Conservation (phyloP, 2,113 vertebrate genomes). For the Mormyrus lacerda region DNA sequence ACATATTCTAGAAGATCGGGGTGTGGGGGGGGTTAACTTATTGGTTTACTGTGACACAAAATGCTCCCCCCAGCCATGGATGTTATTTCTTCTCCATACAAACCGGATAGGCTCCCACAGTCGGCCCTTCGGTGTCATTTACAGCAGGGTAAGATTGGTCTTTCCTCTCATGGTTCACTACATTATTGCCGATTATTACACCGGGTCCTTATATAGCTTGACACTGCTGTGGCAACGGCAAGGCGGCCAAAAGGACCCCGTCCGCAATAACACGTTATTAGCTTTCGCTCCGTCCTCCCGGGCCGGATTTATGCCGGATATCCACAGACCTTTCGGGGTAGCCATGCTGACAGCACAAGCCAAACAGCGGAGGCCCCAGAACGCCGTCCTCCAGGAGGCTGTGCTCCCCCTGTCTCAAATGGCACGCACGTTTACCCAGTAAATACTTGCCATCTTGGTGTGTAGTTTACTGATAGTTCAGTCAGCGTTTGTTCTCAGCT, state of each 20-base stretch:
- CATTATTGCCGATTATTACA: conserved; percentile 71
- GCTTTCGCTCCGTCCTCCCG: conserved; percentile 61
- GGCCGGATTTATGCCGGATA: conserved; percentile 69
- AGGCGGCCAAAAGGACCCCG: conserved; percentile 56
- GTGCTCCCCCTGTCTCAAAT: background rate
- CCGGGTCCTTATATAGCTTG: conserved; percentile 56
- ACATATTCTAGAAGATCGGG: background rate
- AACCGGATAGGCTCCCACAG: conserved; percentile 13
- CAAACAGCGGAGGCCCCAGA: background rate
- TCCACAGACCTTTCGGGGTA: conserved; percentile 62
- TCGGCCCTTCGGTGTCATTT: conserved; percentile 50
- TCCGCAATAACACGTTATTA: conserved; percentile 74
- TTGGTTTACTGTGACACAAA: conserved; percentile 10
- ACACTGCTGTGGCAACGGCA: conserved; percentile 61
- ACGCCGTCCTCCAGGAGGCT: background rate
- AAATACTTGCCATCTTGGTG: background rate
- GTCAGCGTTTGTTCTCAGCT: background rate
- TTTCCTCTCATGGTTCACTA: conserved; percentile 54
- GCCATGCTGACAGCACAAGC: conserved; percentile 22
- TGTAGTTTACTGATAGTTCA: background rate
- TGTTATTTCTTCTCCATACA: conserved; percentile 14
- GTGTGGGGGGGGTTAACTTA: background rate
- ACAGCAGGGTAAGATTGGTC: conserved; percentile 53
- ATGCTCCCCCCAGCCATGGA: conserved; percentile 7
- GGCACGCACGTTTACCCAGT: background rate